These are phyloP conservation scores for Psammodynastes pulverulentus DNA, from an alignment of 2,113 vertebrate species.

Conservation along the genomic window DNA sequence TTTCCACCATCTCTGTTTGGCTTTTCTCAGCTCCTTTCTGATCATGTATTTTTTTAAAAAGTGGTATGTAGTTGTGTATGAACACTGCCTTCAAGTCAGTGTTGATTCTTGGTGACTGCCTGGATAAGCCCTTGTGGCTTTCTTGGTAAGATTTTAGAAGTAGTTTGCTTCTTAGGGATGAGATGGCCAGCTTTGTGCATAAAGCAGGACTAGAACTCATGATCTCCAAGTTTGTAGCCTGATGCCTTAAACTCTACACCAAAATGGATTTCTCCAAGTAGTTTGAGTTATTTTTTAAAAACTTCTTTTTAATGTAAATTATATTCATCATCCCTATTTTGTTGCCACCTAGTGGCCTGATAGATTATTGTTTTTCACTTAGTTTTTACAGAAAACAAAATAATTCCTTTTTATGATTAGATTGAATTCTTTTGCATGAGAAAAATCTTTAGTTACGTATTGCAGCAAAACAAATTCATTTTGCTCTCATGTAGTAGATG, in stretches of 20 bases:
- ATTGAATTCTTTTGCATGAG: background rate
- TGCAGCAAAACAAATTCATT: background rate
- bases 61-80: background rate
- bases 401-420: background rate
- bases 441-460: background rate
- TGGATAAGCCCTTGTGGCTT: background rate
- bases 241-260: background rate
- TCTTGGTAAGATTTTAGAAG: background rate
- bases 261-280: background rate
- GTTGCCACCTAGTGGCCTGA: conserved; percentile 50
- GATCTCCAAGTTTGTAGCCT: background rate
- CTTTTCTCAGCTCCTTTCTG: background rate
- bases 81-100: background rate
- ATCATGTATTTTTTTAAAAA: background rate
- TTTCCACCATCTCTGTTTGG: background rate
- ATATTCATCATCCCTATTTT: background rate
- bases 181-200: background rate
- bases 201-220: background rate
- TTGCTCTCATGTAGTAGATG: background rate
- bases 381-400: background rate
- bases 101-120: background rate
- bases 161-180: fast-evolving
- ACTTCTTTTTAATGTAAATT: background rate
- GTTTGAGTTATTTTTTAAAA: background rate
- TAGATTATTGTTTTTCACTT: background rate